Evolutionary conservation across 2,113 vertebrate genomes (phyloP), one percentile per base, ranked within the genome.

Genomic region (Aphelocoma coerulescens): DNA sequence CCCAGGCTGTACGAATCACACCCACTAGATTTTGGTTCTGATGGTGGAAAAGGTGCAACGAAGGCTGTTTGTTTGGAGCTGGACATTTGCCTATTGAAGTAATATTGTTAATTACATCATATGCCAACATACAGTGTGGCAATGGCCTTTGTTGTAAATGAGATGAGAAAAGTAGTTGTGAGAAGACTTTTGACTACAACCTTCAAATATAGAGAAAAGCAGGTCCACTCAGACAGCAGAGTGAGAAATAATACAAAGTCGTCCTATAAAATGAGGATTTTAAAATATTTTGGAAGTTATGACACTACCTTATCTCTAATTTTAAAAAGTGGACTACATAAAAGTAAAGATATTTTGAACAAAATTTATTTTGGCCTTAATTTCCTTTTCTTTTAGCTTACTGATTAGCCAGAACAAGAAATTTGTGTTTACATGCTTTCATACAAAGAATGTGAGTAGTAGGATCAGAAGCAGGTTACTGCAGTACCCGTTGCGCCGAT

Each of bases 51-150:
- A 83, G 96, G 89, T 15, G 92, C 19, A 90, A 86, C 8, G 6
- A 94, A 85, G 62, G 97, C 88, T 63, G 77, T 43, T 88, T 80
- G 79, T 93, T 94, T 97, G 72, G 96, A 94, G 90, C 65, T 72
- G 55, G 96, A 87, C 23, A 55, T 74, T 81, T 97, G 97, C 95
- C 98, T 98, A 30, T 80, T 32, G 69, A 95, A 90, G 95, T 75
- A 97, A 94, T 19, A 95, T 51, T 72, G 44, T 89, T 89, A 93
- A 78, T 57, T 72, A 80, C 20, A 63, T n/a, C 21, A 81, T 27
- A 46, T 18, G 22, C 24, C 76, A 91, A 61, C 8, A 71, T 8
- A 71, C 33, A 66, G 16, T 3, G 12, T 10, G 24, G 30, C 1
- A 1, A 63, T 20, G 5, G 11, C 13, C 12, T 82, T 78, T 65